Conservation (phyloP, 2,797 vertebrate species). For the Onychomys leucogaster region DNA sequence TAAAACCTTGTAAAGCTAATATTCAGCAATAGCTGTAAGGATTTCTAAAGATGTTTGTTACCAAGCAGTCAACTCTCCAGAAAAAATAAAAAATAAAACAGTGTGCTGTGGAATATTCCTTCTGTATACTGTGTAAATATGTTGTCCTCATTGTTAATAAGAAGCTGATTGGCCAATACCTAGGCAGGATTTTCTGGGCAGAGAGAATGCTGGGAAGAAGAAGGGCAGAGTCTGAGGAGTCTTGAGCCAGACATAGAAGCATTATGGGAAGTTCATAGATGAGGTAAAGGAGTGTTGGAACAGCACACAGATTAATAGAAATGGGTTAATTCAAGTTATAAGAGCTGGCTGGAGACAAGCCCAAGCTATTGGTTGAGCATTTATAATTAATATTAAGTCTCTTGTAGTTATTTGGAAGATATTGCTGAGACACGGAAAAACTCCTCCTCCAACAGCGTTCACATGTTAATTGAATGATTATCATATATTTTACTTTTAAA, state of each 20-base stretch:
- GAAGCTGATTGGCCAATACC: background rate
- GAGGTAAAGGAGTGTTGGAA: background rate
- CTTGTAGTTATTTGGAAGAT: background rate
- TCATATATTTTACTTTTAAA: background rate
- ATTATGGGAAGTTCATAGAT: background rate
- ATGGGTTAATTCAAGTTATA: background rate
- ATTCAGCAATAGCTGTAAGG: background rate
- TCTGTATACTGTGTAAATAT: background rate
- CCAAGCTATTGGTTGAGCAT: background rate
- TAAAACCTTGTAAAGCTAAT: background rate
- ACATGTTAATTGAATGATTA: conserved; percentile 9
- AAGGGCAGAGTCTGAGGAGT: background rate
- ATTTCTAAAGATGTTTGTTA: background rate
- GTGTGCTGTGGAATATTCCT: background rate
- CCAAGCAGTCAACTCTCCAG: background rate
- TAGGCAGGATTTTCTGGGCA: background rate
- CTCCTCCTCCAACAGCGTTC: background rate
- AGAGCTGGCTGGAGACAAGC: background rate
- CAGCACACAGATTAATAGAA: background rate
- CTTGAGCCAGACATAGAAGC: background rate
- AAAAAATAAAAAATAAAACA: too few species aligned
- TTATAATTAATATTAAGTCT: background rate
- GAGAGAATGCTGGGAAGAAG: background rate
- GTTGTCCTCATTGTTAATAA: background rate
- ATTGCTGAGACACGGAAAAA: background rate